phyloP scores from a whole-genome alignment of 1,140 invertebrate genomes.

The Plectrocnemia conspersa region DNA sequence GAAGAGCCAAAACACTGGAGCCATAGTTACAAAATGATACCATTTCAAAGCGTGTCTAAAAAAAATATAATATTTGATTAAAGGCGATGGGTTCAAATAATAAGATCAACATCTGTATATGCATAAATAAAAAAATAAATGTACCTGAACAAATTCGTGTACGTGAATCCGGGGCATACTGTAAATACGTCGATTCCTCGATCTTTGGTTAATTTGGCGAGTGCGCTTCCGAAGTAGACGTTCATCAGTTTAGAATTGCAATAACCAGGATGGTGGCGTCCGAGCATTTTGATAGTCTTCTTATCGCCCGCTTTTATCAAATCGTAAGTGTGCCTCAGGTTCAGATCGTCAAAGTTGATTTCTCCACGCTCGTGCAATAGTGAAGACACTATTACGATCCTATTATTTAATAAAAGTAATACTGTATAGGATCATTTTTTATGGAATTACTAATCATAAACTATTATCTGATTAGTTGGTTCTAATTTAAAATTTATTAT shows the following conservation, averaged over 20 bases:
- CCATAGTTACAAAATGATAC: constrained; percentile 66
- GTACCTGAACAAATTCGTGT: constrained; percentile 60
- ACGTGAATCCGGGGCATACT: constrained; percentile 80
- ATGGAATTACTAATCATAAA: constrained; percentile 25
- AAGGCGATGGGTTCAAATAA: background rate
- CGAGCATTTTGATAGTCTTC: constrained; percentile 33
- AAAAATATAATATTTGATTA: constrained; percentile 36
- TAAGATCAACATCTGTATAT: background rate
- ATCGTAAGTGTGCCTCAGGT: constrained; percentile 44
- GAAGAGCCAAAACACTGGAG: constrained; percentile 64
- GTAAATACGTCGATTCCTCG: constrained; percentile 66
- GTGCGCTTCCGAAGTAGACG: constrained; percentile 61
- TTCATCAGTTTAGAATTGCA: constrained; percentile 77
- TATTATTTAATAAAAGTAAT: constrained; percentile 32
- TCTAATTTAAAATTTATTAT: background rate
- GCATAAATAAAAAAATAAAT: background rate
- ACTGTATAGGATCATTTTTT: too few species aligned
- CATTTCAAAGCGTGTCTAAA: constrained; percentile 64
- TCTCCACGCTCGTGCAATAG: constrained; percentile 47
- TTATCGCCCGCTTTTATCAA: constrained; percentile 39
- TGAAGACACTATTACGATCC: constrained; percentile 55
- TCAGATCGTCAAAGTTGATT: constrained; percentile 70
- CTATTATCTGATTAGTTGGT: constrained; percentile 2
- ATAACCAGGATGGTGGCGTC: constrained; percentile 65
- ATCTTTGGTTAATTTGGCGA: constrained; percentile 55